These are phyloP conservation scores for Monoplex corrugatus DNA, from an alignment of 2,888 invertebrate species.

Conservation along the genomic window DNA sequence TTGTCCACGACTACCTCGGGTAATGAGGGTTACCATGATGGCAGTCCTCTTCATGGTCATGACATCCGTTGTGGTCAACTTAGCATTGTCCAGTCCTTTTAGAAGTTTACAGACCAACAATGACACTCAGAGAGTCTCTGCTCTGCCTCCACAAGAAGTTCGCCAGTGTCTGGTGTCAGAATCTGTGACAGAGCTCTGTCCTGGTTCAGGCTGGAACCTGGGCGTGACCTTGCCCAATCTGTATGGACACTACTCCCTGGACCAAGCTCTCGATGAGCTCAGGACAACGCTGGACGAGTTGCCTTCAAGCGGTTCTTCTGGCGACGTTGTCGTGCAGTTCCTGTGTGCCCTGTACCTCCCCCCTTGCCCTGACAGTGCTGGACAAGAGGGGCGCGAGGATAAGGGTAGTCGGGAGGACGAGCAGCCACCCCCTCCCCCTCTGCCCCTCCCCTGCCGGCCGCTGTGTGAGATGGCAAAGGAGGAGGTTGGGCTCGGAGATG, in stretches of 20 bases:
- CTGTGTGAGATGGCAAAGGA: constrained; percentile 48
- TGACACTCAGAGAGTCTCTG: too few relatives aligned
- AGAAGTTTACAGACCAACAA: too few relatives aligned
- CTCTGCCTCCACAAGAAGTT: too few relatives aligned
- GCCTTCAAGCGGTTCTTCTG: background rate
- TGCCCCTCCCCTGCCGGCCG: constrained; percentile 31
- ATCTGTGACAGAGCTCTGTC: background rate
- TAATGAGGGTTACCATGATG: background rate
- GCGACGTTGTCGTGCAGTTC: constrained; percentile 19
- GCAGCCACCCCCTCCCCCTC: background rate
- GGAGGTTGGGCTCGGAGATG: background rate
- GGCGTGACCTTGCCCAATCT: constrained; percentile 46
- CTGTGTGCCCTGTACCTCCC: constrained; percentile 44
- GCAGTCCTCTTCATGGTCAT: background rate
- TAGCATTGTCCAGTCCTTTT: background rate
- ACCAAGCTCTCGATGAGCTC: constrained; percentile 26
- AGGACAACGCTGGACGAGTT: background rate
- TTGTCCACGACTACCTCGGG: background rate
- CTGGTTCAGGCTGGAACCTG: background rate
- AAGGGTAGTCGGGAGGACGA: too few relatives aligned
- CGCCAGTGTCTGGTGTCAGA: background rate
- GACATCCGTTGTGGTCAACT: background rate
- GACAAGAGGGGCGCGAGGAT: background rate
- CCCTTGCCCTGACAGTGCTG: constrained; percentile 4
- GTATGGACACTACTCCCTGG: constrained; percentile 43